Evolutionary conservation across 2,888 invertebrate species (phyloP).

Genomic region (Tetragonula carbonaria): DNA sequence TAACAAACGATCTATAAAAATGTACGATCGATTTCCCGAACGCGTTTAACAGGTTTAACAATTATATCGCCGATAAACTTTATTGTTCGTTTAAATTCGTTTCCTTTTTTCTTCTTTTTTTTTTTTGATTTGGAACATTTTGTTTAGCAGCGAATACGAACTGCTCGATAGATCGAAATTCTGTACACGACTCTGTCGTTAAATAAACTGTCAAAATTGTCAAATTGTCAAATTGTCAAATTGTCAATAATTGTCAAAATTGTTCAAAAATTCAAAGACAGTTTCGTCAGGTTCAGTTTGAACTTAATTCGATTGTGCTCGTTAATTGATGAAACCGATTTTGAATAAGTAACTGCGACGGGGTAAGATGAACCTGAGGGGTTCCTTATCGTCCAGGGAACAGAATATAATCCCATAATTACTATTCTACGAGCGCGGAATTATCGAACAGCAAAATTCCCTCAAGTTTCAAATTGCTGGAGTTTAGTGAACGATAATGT

Average conservation of each 20-base stretch:
- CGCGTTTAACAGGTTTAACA: neutral
- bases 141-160: neutral
- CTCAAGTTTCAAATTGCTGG: conserved; percentile 46
- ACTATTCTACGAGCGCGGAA: neutral
- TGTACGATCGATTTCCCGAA: neutral
- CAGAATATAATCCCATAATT: neutral
- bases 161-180: neutral
- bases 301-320: neutral
- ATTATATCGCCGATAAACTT: neutral
- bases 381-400: neutral
- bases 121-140: neutral
- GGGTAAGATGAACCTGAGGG: too few relatives aligned
- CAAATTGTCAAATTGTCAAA: neutral
- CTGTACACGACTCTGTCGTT: neutral
- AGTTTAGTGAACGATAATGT: conserved; percentile 35
- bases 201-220: neutral
- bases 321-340: neutral
- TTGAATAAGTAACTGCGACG: too few relatives aligned
- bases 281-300: neutral
- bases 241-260: neutral
- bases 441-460: conserved; percentile 13
- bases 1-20: neutral
- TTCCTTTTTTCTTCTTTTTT: too few relatives aligned
- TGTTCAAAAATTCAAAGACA: neutral
- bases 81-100: neutral